phyloP scores from a whole-genome alignment of 2,797 vertebrate species.

The Crocidura indochinensis region DNA sequence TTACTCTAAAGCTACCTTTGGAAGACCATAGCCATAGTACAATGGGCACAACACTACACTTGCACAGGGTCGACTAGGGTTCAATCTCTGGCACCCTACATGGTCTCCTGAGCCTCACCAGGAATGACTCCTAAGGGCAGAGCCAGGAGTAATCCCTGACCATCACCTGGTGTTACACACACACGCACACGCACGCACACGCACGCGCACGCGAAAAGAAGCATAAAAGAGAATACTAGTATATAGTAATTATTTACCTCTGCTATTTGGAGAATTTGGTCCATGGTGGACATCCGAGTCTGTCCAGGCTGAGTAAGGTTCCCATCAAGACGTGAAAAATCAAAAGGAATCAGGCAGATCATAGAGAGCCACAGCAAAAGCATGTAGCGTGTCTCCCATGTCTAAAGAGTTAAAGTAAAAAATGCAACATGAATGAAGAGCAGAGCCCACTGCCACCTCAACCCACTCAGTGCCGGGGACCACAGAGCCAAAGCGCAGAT shows the following conservation, averaged over 20 bases:
- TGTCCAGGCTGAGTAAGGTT: slow-evolving; percentile 86
- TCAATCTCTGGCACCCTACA: too few species aligned
- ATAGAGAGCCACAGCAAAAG: slow-evolving; percentile 97
- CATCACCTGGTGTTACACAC: too few species aligned
- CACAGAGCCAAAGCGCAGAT: not conserved
- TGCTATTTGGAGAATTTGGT: slow-evolving; percentile 94
- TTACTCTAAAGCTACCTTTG: too few species aligned
- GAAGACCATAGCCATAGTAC: too few species aligned
- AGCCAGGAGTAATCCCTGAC: too few species aligned
- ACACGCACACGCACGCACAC: too few species aligned
- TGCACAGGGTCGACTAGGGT: too few species aligned
- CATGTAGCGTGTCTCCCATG: slow-evolving; percentile 98
- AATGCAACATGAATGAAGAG: not conserved
- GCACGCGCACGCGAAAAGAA: not conserved
- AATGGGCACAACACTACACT: too few species aligned
- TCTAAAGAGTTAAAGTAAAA: slow-evolving; percentile 88
- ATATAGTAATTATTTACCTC: slow-evolving; percentile 89
- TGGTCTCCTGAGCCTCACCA: too few species aligned
- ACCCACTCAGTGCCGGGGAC: too few species aligned
- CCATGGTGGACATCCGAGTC: slow-evolving; percentile 92
- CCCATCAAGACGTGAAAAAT: slow-evolving; percentile 96
- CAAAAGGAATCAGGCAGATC: slow-evolving; percentile 98
- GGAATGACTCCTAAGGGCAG: too few species aligned
- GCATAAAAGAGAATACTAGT: too few species aligned
- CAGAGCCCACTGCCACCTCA: not conserved